phyloP scores from a whole-genome alignment of 2,797 vertebrate genomes.

The Rousettus madagascariensis region DNA sequence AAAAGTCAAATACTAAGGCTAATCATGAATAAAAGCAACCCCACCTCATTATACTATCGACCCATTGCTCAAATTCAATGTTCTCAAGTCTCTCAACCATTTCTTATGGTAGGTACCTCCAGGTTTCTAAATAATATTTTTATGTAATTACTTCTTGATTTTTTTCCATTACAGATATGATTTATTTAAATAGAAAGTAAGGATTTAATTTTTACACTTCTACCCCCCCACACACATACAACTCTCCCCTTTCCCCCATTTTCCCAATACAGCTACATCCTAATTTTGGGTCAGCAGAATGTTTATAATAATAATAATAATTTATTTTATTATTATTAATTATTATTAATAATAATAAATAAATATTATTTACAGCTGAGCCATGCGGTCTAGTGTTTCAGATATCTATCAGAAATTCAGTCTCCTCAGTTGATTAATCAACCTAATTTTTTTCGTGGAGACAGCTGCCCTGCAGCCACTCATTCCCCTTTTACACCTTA shows the following conservation, averaged over 20 bases:
- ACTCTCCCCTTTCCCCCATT: not conserved
- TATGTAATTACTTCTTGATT: conserved; percentile 30
- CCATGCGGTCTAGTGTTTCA: not conserved
- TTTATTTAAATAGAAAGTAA: conserved; percentile 34
- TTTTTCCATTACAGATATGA: not conserved
- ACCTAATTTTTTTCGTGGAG: not conserved
- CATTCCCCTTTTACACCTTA: not conserved
- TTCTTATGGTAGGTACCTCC: not conserved
- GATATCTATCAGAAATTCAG: not conserved
- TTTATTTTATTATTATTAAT: too few species aligned
- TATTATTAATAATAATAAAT: not conserved
- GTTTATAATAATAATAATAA: too few species aligned
- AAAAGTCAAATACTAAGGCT: conserved; percentile 34
- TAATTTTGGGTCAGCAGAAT: not conserved
- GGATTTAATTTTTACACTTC: not conserved
- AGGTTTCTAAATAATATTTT: conserved; percentile 36
- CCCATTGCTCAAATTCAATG: not conserved
- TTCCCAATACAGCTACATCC: not conserved
- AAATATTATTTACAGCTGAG: conserved; percentile 4
- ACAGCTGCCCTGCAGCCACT: not conserved
- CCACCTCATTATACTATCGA: not conserved
- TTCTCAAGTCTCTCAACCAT: not conserved
- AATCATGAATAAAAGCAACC: not conserved
- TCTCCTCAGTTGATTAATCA: not conserved
- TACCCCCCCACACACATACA: not conserved